Percentiles rank a stretch among this genome's conserved stretches.
phyloP scores from a whole-genome alignment of 2,797 vertebrate species.

The Gymnocypris eckloni region DNA sequence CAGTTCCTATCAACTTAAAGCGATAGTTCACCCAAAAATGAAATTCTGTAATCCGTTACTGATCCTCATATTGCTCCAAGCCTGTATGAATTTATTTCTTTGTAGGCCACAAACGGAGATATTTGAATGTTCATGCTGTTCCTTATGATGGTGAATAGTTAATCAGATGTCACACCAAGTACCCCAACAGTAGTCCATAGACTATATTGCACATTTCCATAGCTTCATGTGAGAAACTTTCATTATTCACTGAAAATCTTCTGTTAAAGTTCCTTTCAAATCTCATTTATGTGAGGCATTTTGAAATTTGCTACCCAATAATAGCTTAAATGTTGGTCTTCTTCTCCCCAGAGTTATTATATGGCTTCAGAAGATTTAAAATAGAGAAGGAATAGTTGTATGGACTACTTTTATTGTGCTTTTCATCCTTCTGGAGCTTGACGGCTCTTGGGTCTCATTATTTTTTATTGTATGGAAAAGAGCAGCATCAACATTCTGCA shows the following conservation, averaged over 20 bases:
- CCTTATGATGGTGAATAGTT: not conserved
- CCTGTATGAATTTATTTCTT: not conserved
- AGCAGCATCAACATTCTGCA: not conserved
- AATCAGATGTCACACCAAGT: not conserved
- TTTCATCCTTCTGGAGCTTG: not conserved
- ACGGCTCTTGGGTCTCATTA: not conserved
- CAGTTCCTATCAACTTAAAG: conserved; percentile 2
- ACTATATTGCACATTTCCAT: not conserved
- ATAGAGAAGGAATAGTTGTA: not conserved
- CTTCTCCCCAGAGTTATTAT: not conserved
- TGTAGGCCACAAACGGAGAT: not conserved
- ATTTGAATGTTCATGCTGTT: not conserved
- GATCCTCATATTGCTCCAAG: not conserved
- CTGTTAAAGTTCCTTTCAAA: not conserved
- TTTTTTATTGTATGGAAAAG: not conserved
- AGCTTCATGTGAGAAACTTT: not conserved
- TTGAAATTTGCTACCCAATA: not conserved
- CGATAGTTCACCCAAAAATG: not conserved
- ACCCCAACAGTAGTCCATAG: not conserved
- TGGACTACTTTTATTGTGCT: not conserved
- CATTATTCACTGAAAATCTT: not conserved
- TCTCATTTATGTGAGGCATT: too few species aligned
- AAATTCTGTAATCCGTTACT: not conserved
- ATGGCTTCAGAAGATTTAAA: not conserved
- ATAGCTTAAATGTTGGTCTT: not conserved